Percentiles rank a stretch among this genome's conserved stretches.
phyloP scores from a whole-genome alignment of 1,140 invertebrate genomes.

The Neelides sp. region DNA sequence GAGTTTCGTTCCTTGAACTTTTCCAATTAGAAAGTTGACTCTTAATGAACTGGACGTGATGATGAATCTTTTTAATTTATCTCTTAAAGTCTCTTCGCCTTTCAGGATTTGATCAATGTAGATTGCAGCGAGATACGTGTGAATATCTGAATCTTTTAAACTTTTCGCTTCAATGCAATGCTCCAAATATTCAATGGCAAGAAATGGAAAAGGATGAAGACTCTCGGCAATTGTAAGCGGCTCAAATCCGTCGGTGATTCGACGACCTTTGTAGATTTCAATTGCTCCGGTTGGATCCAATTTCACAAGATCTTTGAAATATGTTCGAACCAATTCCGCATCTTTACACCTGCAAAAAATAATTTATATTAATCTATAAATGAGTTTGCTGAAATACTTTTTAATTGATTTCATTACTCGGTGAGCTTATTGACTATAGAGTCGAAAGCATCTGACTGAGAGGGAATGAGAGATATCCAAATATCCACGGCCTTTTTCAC shows the following conservation, averaged over 20 bases:
- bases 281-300: constrained; percentile 14
- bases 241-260: constrained; percentile 6
- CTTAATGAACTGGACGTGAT: constrained; percentile 25
- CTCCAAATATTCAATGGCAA: constrained; percentile 23
- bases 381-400: too few relatives aligned
- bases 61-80: constrained; percentile 18
- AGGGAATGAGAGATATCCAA: too few relatives aligned
- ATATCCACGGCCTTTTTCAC: constrained; percentile 17
- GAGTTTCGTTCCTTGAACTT: constrained; percentile 18
- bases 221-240: constrained; percentile 26
- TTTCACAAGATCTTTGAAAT: constrained; percentile 23
- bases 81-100: background rate
- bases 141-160: constrained; percentile 24
- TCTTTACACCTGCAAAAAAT: constrained; percentile 13
- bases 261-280: constrained; percentile 18
- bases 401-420: background rate
- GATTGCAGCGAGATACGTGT: constrained; percentile 26
- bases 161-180: constrained; percentile 14
- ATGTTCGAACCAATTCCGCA: constrained; percentile 20
- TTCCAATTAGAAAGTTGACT: constrained; percentile 27
- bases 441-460: background rate
- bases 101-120: constrained; percentile 23
- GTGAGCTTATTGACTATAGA: too few relatives aligned
- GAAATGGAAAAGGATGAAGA: constrained; percentile 9
- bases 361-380: constrained; percentile 2